Percentiles rank a stretch among this genome's conserved stretches.
Evolutionary conservation across 2,888 invertebrate species (phyloP).

Genomic region (Apeira syringaria): DNA sequence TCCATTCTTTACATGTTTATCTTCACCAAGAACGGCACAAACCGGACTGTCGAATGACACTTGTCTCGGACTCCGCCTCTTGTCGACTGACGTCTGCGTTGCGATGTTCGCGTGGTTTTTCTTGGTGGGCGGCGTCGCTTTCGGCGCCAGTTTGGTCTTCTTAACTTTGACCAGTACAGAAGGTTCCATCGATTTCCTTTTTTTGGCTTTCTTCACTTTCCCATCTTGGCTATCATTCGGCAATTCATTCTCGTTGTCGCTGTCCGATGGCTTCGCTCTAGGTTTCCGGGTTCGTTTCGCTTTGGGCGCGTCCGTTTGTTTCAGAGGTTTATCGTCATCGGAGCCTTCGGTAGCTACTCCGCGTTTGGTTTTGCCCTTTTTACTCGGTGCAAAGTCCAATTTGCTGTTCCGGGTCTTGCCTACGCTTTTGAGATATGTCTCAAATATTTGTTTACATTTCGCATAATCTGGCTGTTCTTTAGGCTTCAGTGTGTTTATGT

Average conservation of each 20-base stretch:
- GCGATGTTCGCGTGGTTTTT: constrained; percentile 64
- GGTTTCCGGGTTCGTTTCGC: constrained; percentile 36
- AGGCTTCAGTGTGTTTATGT: constrained; percentile 87
- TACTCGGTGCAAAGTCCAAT: constrained; percentile 79
- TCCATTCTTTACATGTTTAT: constrained; percentile 31
- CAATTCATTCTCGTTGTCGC: constrained; percentile 55
- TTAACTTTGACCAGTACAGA: constrained; percentile 56
- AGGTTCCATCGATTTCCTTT: constrained; percentile 63
- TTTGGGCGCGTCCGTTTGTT: constrained; percentile 31
- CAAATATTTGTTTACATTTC: constrained; percentile 87
- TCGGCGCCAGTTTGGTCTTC: constrained; percentile 57
- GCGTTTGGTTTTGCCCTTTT: constrained; percentile 35
- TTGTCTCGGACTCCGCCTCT: constrained; percentile 51
- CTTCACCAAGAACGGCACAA: constrained; percentile 55
- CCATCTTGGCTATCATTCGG: constrained; percentile 39
- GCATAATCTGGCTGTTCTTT: constrained; percentile 89
- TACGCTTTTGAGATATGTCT: constrained; percentile 85
- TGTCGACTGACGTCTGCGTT: constrained; percentile 69
- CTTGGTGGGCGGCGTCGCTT: constrained; percentile 67
- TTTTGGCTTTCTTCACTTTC: constrained; percentile 36
- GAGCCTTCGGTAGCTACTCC: constrained; percentile 32
- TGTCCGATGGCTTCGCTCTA: constrained; percentile 30
- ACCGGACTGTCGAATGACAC: constrained; percentile 71
- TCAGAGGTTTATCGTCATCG: constrained; percentile 37
- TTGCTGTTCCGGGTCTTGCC: constrained; percentile 83